Conservation (phyloP, 2,113 vertebrate genomes). For the Copsychus sechellarum region DNA sequence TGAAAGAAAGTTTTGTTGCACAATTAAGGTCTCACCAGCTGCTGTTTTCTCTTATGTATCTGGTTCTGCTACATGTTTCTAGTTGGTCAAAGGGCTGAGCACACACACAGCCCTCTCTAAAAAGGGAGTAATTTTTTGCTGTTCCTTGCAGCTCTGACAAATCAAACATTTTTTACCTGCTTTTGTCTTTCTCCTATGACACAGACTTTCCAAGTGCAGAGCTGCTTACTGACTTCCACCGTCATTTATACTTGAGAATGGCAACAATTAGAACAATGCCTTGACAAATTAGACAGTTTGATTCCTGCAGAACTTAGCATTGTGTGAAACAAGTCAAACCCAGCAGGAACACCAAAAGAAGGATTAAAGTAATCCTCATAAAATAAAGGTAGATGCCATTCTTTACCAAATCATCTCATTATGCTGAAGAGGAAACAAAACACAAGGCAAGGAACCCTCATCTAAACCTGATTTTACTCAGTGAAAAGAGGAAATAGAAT, state of each 20-base stretch:
- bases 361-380: not conserved
- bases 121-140: not conserved
- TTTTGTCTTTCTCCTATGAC: not conserved
- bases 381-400: not conserved
- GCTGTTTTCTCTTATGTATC: not conserved
- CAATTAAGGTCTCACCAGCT: not conserved
- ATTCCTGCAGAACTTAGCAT: not conserved
- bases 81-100: not conserved
- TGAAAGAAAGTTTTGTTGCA: not conserved
- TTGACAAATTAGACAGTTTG: not conserved
- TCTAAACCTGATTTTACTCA: not conserved
- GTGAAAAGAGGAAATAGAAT: not conserved
- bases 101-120: not conserved
- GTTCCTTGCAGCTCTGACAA: not conserved
- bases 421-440: not conserved
- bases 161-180: not conserved
- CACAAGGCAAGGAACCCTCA: not conserved
- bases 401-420: not conserved
- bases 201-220: not conserved
- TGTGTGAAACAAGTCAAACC: not conserved
- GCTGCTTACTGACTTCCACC: not conserved
- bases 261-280: not conserved
- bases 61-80: not conserved
- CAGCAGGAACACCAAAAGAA: not conserved
- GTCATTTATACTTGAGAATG: not conserved